Percentiles rank a stretch among this genome's conserved stretches.
phyloP scores from a whole-genome alignment of 2,113 vertebrate genomes.

The Thalassarche chlororhynchos region DNA sequence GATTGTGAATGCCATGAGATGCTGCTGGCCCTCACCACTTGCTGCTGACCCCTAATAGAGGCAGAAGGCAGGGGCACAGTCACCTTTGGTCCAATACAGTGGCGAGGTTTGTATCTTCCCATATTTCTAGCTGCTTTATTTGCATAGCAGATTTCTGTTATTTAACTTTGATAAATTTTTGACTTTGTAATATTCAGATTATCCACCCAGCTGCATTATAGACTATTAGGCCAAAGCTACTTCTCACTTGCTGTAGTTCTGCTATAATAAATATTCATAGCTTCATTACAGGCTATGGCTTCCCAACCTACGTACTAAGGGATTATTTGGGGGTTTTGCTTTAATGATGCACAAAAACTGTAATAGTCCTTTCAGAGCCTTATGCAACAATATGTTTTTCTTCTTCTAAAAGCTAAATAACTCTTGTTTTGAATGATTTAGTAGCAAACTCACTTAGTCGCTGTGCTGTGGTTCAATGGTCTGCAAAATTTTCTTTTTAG shows the following conservation, averaged over 20 bases:
- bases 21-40: background rate
- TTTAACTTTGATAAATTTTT: background rate
- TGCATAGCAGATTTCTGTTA: background rate
- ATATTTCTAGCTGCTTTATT: background rate
- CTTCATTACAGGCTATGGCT: conserved; percentile 7
- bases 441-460: conserved; percentile 47
- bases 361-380: conserved; percentile 35
- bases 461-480: conserved; percentile 44
- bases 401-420: conserved; percentile 49
- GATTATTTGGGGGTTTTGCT: conserved; percentile 45
- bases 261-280: conserved; percentile 57
- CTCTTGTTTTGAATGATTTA: conserved; percentile 68
- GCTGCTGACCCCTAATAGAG: background rate
- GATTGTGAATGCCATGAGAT: background rate
- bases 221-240: background rate
- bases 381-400: conserved; percentile 38
- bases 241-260: conserved; percentile 4
- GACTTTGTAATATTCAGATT: background rate
- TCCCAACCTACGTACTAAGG: background rate
- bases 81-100: rapidly evolving
- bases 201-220: conserved; percentile 27
- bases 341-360: conserved; percentile 48
- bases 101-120: background rate
- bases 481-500: conserved; percentile 68
- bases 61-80: background rate